phyloP scores from a whole-genome alignment of 2,113 vertebrate species.

The Heterochromis multidens region DNA sequence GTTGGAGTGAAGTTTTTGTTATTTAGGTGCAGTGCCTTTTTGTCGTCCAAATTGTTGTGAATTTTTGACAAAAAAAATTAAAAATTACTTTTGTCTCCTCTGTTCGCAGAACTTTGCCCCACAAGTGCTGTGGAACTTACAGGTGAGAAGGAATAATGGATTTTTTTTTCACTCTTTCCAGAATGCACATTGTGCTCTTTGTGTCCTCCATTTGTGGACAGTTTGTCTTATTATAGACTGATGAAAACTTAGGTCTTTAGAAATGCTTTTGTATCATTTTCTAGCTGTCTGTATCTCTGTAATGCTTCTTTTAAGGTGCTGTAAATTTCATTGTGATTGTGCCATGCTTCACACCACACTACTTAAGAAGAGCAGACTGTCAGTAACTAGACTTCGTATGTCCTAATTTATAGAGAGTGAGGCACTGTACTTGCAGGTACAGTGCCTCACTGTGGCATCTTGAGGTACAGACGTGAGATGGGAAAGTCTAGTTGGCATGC shows the following conservation, averaged over 20 bases:
- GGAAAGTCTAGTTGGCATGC: not conserved
- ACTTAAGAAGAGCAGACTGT: not conserved
- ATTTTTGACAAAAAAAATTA: not conserved
- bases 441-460: not conserved
- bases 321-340: not conserved
- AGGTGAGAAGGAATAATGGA: not conserved
- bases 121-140: not conserved
- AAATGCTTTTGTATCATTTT: not conserved
- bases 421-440: not conserved
- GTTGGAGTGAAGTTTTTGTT: not conserved
- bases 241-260: not conserved
- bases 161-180: fast-evolving
- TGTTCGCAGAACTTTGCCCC: not conserved
- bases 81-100: not conserved
- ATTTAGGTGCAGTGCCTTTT: not conserved
- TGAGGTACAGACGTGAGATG: not conserved
- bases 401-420: not conserved
- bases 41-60: not conserved
- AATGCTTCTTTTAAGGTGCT: not conserved
- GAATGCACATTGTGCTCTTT: not conserved
- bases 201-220: not conserved
- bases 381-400: not conserved
- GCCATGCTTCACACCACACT: not conserved
- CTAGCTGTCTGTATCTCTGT: not conserved
- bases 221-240: not conserved